These are phyloP conservation scores for Caenorhabditis zanzibari DNA, from an alignment of 2,888 invertebrate genomes.

Conservation along the genomic window DNA sequence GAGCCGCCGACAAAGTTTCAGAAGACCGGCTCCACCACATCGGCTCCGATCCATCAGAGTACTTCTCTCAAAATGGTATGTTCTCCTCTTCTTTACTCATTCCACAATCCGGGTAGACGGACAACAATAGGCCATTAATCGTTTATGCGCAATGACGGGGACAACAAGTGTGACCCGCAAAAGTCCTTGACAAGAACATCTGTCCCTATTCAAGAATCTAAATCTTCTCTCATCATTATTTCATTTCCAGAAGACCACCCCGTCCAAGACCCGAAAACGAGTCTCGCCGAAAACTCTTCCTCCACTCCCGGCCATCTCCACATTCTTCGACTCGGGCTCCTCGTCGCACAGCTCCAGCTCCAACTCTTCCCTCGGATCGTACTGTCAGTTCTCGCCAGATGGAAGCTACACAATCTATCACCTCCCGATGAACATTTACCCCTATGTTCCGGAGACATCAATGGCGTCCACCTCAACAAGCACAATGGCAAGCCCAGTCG, in stretches of 20 bases:
- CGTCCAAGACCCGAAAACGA: conserved; percentile 38
- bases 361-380: conserved; percentile 56
- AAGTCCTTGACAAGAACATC: conserved; percentile 60
- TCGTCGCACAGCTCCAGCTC: conserved; percentile 51
- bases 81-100: background rate
- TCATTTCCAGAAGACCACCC: conserved; percentile 24
- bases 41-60: conserved; percentile 9
- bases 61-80: conserved; percentile 41
- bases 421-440: conserved; percentile 38
- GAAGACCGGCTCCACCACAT: background rate
- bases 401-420: conserved; percentile 62
- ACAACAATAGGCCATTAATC: conserved; percentile 58
- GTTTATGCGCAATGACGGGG: conserved; percentile 44
- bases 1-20: conserved; percentile 39
- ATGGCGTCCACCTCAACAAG: background rate
- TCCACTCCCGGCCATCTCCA: conserved; percentile 59
- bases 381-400: conserved; percentile 66
- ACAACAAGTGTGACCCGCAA: conserved; percentile 36
- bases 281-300: conserved; percentile 52
- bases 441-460: conserved; percentile 8
- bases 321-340: conserved; percentile 51
- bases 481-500: conserved; percentile 11
- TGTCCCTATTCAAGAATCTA: conserved; percentile 28
- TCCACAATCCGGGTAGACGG: conserved; percentile 7
- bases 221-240: conserved; percentile 7